phyloP scores from a whole-genome alignment of 2,888 invertebrate species.

The Corythucha ciliata region DNA sequence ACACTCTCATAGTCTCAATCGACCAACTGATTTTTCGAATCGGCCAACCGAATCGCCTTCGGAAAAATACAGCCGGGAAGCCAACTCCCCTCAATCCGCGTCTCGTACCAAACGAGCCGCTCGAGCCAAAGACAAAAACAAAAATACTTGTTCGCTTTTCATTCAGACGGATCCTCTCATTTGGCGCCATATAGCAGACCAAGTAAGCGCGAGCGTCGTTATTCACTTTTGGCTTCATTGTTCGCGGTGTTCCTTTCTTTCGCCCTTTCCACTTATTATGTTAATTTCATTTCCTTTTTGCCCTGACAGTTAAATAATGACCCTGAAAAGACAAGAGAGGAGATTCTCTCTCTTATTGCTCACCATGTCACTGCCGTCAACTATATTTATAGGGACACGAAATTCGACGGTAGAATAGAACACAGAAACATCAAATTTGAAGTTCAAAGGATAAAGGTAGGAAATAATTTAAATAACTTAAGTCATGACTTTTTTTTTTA shows the following conservation, averaged over 20 bases:
- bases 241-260: no score
- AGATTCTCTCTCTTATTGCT: slow-evolving; percentile 92
- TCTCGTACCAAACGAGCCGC: slow-evolving; percentile 45
- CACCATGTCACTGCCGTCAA: slow-evolving; percentile 98
- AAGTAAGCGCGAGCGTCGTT: no score
- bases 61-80: slow-evolving; percentile 69
- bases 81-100: slow-evolving; percentile 48
- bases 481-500: slow-evolving; percentile 17
- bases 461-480: slow-evolving; percentile 16
- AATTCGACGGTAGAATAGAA: slow-evolving; percentile 80
- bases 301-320: slow-evolving; percentile 57
- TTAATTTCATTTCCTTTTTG: no score
- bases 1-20: no score
- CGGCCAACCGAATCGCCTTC: slow-evolving; percentile 51
- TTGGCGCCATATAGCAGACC: slow-evolving; percentile 85
- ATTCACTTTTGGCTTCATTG: no score
- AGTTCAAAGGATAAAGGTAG: slow-evolving; percentile 75
- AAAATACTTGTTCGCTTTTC: slow-evolving; percentile 87
- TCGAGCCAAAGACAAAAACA: slow-evolving; percentile 57
- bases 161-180: slow-evolving; percentile 98
- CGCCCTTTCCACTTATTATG: no score
- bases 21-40: no score
- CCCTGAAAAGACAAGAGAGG: slow-evolving; percentile 85
- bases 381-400: slow-evolving; percentile 90
- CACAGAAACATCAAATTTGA: slow-evolving; percentile 94